A percentile compares a stretch with the other conserved stretches of the same genome.
phyloP scores from a whole-genome alignment of 2,888 invertebrate genomes.

The Prostheceraeus crozeri region DNA sequence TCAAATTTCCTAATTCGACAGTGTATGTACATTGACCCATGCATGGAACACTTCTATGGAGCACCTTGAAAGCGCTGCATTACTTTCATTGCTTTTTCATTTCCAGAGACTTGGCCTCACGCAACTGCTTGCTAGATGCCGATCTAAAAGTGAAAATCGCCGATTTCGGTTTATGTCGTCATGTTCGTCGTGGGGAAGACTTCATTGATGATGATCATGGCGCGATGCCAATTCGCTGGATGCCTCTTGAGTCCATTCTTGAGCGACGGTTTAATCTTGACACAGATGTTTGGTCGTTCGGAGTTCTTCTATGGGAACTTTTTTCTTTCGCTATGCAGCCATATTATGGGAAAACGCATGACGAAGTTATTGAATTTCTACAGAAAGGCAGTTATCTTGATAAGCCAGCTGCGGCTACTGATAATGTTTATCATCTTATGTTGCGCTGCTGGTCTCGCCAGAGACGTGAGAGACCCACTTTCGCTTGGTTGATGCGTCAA shows the following conservation, averaged over 20 bases:
- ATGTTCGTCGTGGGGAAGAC: conserved; percentile 70
- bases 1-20: too few relatives aligned
- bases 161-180: conserved; percentile 89
- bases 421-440: conserved; percentile 8
- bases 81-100: conserved; percentile 64
- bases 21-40: too few relatives aligned
- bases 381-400: not conserved
- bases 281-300: conserved; percentile 95
- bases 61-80: conserved; percentile 67
- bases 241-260: conserved; percentile 89
- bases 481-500: not conserved
- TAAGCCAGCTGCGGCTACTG: not conserved
- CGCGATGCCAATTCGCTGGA: conserved; percentile 93
- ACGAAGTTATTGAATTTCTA: conserved; percentile 25
- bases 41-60: too few relatives aligned
- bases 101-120: conserved; percentile 84
- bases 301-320: conserved; percentile 90
- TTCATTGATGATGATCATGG: conserved; percentile 70
- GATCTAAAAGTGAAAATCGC: conserved; percentile 91
- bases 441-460: not conserved
- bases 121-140: conserved; percentile 87
- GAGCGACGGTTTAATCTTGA: conserved; percentile 91
- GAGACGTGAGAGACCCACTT: not conserved
- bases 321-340: conserved; percentile 91
- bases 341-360: conserved; percentile 65